phyloP scores from a whole-genome alignment of 2,888 invertebrate species.

The Leptinotarsa rubiginosa region DNA sequence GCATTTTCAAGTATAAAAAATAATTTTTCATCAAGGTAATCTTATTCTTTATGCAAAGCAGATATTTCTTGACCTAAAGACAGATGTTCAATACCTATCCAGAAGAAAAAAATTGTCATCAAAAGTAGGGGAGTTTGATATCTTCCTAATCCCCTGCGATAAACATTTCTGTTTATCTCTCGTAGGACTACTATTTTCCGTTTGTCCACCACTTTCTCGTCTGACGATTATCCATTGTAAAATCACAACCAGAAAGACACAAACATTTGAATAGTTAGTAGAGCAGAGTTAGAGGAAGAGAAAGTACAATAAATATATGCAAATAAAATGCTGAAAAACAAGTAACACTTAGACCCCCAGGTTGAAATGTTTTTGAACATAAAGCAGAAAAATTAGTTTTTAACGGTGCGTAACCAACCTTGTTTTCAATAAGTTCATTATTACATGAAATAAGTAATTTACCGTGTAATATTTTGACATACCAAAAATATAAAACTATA shows the following conservation, averaged over 20 bases:
- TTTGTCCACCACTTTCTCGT: constrained; percentile 50
- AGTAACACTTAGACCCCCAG: no score
- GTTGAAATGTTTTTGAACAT: no score
- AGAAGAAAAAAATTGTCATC: constrained; percentile 51
- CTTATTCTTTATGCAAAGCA: constrained; percentile 7
- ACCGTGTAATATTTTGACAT: no score
- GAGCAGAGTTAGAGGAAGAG: constrained; percentile 15
- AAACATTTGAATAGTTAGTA: constrained; percentile 38
- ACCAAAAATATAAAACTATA: no score
- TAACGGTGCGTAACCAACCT: no score
- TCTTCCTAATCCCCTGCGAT: constrained; percentile 48
- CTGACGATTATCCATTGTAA: constrained; percentile 39
- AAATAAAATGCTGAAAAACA: no score
- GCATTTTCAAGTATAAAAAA: no score
- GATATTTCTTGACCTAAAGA: not conserved
- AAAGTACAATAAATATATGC: not conserved
- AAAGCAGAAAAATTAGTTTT: no score
- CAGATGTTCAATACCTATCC: constrained; percentile 48
- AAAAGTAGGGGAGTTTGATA: constrained; percentile 44
- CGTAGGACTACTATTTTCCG: constrained; percentile 44
- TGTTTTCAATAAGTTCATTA: no score
- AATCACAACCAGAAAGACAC: constrained; percentile 36
- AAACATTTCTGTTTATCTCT: constrained; percentile 45
- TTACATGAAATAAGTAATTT: no score
- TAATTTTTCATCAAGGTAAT: not conserved